These are phyloP conservation scores for Clinocottus analis DNA, from an alignment of 2,113 vertebrate species.

Conservation along the genomic window DNA sequence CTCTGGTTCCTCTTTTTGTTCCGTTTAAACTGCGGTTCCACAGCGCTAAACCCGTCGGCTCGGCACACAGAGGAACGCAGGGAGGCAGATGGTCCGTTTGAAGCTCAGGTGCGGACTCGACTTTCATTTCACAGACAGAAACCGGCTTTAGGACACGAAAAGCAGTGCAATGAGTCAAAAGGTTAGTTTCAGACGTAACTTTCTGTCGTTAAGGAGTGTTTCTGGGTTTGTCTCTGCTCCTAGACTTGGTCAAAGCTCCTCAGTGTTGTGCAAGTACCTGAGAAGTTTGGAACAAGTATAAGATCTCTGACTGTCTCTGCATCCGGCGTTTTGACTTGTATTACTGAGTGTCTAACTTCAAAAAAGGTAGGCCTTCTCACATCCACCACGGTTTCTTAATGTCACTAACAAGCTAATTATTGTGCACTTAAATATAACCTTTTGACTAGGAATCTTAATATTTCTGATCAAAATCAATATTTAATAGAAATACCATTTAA, in stretches of 20 bases:
- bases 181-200: background rate
- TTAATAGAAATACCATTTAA: background rate
- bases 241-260: conserved; percentile 88
- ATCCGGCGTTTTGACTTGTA: background rate
- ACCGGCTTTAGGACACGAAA: background rate
- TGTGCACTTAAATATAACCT: background rate
- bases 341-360: background rate
- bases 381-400: background rate
- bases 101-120: conserved; percentile 29
- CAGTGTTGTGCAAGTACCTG: conserved; percentile 75
- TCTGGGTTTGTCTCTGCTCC: conserved; percentile 72
- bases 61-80: background rate
- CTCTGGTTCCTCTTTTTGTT: conserved; percentile 72
- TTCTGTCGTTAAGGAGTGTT: background rate
- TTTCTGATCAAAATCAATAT: background rate
- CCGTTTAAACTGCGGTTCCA: conserved; percentile 52
- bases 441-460: background rate
- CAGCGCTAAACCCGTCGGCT: background rate
- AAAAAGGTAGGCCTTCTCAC: conserved; percentile 1
- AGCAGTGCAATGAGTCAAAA: no score
- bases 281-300: conserved; percentile 84
- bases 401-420: background rate
- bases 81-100: background rate
- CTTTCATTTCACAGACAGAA: background rate
- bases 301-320: conserved; percentile 68